phyloP scores from a whole-genome alignment of 2,113 vertebrate genomes.

The Oncorhynchus keta region DNA sequence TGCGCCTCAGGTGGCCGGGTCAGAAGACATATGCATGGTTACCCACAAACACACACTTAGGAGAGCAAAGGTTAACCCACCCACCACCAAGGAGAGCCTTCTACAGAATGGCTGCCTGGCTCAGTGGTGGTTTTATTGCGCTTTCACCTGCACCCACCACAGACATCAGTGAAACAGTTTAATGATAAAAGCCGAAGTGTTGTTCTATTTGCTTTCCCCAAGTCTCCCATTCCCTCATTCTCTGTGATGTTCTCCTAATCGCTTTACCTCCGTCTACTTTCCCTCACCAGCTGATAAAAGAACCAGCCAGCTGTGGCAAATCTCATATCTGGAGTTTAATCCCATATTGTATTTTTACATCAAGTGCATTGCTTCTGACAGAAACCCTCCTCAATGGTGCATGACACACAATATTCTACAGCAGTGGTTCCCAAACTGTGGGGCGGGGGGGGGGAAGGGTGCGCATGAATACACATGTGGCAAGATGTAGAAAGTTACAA shows the following conservation, averaged over 20 bases:
- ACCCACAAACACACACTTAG: not conserved
- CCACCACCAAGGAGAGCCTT: too few species aligned
- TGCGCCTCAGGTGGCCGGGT: not conserved
- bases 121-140: not conserved
- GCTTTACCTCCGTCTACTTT: not conserved
- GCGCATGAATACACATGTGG: too few species aligned
- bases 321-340: slow-evolving; percentile 1
- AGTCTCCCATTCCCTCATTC: not conserved
- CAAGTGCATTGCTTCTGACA: not conserved
- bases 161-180: not conserved
- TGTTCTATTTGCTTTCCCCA: not conserved
- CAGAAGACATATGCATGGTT: not conserved
- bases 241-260: not conserved
- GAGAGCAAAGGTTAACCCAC: not conserved
- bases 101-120: not conserved
- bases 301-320: not conserved
- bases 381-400: not conserved
- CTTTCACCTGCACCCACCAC: not conserved
- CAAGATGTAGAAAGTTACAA: too few species aligned
- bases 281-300: not conserved
- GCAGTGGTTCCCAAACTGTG: too few species aligned
- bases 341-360: not conserved
- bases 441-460: too few species aligned
- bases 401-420: not conserved
- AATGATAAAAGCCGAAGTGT: not conserved